Percentiles rank a stretch among this genome's conserved stretches.
phyloP scores from a whole-genome alignment of 2,888 invertebrate species.

The Oeneis ivallda region DNA sequence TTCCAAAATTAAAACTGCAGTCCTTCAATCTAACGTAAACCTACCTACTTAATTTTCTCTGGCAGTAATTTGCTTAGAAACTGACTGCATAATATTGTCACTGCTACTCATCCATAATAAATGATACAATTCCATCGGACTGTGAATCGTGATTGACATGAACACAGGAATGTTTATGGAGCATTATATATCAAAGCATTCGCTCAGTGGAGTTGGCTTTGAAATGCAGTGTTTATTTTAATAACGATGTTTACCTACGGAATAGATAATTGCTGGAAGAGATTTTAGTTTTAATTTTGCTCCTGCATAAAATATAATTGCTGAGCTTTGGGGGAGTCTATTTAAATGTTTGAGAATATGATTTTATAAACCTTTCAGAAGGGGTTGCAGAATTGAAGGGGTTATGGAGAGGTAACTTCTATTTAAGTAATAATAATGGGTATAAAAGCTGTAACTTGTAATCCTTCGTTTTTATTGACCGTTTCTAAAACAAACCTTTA shows the following conservation, averaged over 20 bases:
- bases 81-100: not conserved
- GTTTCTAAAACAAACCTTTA: too few relatives aligned
- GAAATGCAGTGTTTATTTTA: constrained; percentile 26
- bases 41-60: not conserved
- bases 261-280: constrained; percentile 18
- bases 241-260: constrained; percentile 23
- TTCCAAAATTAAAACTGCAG: not conserved
- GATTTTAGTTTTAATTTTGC: constrained; percentile 16
- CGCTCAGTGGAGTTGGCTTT: constrained; percentile 20
- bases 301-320: constrained; percentile 13
- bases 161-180: constrained; percentile 23
- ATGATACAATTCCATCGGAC: constrained; percentile 20
- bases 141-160: constrained; percentile 22
- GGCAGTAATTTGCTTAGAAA: not conserved
- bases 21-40: not conserved
- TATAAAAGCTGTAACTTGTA: not conserved
- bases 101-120: constrained; percentile 16
- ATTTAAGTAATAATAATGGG: not conserved
- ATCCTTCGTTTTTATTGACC: not conserved
- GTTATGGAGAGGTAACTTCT: not conserved
- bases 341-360: constrained; percentile 12
- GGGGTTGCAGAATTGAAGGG: constrained; percentile 8
- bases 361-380: constrained; percentile 2
- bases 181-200: constrained; percentile 23
- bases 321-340: constrained; percentile 20